Evolutionary conservation across 2,113 vertebrate species (phyloP).

Genomic region (Gambusia holbrooki): DNA sequence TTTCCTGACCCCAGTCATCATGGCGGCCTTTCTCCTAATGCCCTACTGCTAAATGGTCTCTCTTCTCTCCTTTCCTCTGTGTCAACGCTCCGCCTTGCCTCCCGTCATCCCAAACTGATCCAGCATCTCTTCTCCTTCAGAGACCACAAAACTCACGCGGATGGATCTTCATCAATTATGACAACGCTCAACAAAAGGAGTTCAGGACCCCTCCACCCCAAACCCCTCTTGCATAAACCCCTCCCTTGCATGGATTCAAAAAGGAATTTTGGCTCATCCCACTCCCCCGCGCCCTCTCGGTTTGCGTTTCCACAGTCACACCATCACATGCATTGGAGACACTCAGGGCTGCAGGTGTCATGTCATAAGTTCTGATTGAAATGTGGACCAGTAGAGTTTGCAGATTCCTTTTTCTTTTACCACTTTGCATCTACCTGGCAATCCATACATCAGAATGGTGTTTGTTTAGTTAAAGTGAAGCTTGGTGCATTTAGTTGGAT

Average conservation of each 20-base stretch:
- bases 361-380: conserved; percentile 58
- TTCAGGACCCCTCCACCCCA: neutral
- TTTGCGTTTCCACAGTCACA: conserved; percentile 59
- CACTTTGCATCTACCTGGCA: conserved; percentile 52
- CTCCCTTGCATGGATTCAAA: conserved; percentile 49
- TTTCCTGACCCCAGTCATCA: conserved; percentile 64
- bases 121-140: conserved; percentile 33
- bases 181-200: conserved; percentile 29
- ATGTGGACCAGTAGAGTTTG: conserved; percentile 66
- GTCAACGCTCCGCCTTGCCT: conserved; percentile 3
- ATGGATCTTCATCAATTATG: conserved; percentile 55
- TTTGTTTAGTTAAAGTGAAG: conserved; percentile 46
- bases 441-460: conserved; percentile 44
- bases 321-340: conserved; percentile 53
- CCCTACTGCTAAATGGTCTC: conserved; percentile 64
- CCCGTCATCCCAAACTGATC: conserved; percentile 20
- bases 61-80: conserved; percentile 4
- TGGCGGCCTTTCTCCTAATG: conserved; percentile 66
- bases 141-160: conserved; percentile 69
- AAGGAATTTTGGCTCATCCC: conserved; percentile 35
- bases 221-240: neutral
- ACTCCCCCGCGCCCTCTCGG: conserved; percentile 37
- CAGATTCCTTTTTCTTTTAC: conserved; percentile 47
- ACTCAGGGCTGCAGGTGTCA: conserved; percentile 58
- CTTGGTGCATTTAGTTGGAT: conserved; percentile 41